These are phyloP conservation scores for Oncorhynchus tshawytscha DNA, from an alignment of 2,113 vertebrate genomes.

Conservation along the genomic window DNA sequence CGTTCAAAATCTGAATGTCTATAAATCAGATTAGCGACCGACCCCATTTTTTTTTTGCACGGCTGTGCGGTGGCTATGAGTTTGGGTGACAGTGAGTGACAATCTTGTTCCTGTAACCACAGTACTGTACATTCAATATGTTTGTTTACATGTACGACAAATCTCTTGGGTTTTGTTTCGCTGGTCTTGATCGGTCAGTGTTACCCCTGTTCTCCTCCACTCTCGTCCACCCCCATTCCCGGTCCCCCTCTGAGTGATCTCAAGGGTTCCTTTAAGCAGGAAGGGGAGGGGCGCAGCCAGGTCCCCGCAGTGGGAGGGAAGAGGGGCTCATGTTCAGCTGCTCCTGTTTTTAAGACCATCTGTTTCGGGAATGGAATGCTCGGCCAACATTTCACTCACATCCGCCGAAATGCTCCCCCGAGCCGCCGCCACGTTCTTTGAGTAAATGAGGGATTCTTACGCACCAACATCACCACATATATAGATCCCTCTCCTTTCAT, in stretches of 20 bases:
- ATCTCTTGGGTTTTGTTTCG: constrained; percentile 7
- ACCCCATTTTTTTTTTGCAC: no score
- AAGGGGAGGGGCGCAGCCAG: constrained; percentile 38
- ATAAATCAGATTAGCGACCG: not conserved
- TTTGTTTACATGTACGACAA: not conserved
- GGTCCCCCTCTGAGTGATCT: constrained; percentile 2
- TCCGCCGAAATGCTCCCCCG: constrained; percentile 41
- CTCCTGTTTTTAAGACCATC: constrained; percentile 64
- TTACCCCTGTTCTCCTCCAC: not conserved
- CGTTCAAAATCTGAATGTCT: constrained; percentile 6
- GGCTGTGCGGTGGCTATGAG: no score
- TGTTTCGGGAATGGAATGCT: constrained; percentile 69
- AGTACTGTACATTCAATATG: no score
- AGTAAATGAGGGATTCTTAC: constrained; percentile 48
- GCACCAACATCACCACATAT: constrained; percentile 31
- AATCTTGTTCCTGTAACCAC: not conserved
- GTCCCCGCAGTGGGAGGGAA: constrained; percentile 27
- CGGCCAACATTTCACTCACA: constrained; percentile 54
- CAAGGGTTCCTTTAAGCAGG: constrained; percentile 42
- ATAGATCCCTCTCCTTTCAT: constrained; percentile 7
- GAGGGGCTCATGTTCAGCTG: constrained; percentile 63
- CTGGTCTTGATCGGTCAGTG: not conserved
- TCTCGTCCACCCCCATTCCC: not conserved
- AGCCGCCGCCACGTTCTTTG: constrained; percentile 43
- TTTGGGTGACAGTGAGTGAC: no score